phyloP scores from a whole-genome alignment of 2,888 invertebrate genomes.

The Coenonympha glycerion region DNA sequence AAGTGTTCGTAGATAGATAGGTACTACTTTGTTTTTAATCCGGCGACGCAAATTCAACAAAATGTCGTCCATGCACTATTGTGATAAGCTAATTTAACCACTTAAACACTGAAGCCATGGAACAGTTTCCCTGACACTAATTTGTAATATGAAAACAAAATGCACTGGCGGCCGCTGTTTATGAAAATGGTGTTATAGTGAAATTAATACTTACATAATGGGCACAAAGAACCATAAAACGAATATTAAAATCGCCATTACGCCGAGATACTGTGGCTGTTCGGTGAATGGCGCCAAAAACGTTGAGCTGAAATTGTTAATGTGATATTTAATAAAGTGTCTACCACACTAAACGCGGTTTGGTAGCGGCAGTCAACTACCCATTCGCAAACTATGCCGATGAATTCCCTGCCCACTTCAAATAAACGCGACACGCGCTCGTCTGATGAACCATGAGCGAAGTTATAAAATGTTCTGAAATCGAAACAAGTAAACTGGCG shows the following conservation, averaged over 20 bases:
- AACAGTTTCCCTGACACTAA: constrained; percentile 19
- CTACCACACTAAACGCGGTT: constrained; percentile 1
- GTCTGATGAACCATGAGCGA: too few species aligned
- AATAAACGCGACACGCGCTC: too few species aligned
- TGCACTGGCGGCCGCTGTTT: constrained; percentile 21
- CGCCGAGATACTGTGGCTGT: constrained; percentile 79
- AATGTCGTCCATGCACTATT: neutral
- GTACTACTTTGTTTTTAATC: too few species aligned
- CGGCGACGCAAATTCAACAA: neutral
- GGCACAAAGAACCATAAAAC: constrained; percentile 79
- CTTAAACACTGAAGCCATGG: constrained; percentile 15
- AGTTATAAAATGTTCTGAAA: too few species aligned
- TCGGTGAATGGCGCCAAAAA: constrained; percentile 77
- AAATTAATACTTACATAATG: constrained; percentile 74
- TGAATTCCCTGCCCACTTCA: too few species aligned
- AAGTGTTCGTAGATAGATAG: too few species aligned
- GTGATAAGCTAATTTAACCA: constrained; percentile 12
- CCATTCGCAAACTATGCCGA: too few species aligned
- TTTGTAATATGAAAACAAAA: constrained; percentile 23
- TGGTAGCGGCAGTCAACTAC: neutral
- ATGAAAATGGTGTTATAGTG: constrained; percentile 30
- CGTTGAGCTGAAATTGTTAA: constrained; percentile 63
- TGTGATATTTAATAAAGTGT: constrained; percentile 24
- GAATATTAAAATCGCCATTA: constrained; percentile 78
- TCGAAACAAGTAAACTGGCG: too few species aligned